Evolutionary conservation across 2,113 vertebrate genomes (phyloP).

Genomic region (Clarias magur): DNA sequence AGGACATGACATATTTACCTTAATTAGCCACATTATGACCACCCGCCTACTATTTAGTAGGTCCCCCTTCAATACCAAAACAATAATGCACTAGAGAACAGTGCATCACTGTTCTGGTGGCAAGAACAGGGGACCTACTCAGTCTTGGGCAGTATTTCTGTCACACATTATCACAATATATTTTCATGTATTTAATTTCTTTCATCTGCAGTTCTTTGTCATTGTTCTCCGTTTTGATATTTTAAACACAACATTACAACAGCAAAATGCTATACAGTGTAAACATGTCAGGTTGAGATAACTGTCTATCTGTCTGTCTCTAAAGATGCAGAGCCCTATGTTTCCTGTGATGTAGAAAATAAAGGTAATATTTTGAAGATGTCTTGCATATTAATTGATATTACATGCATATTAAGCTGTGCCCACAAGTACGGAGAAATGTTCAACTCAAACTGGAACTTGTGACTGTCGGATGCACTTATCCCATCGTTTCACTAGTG

Average conservation of each 20-base stretch:
- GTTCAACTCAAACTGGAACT: no score
- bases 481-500: no score
- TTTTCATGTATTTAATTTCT: neutral
- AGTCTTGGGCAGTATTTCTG: neutral
- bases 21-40: neutral
- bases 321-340: neutral
- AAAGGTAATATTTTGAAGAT: neutral
- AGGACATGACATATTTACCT: neutral
- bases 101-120: no score
- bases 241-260: neutral
- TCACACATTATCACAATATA: no score
- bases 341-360: neutral
- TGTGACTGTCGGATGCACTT: no score
- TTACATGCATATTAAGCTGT: no score
- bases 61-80: no score
- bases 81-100: no score
- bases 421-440: neutral
- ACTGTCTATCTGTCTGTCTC: neutral
- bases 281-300: neutral
- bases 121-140: no score
- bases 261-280: neutral
- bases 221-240: neutral
- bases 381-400: neutral
- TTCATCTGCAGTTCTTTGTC: neutral
- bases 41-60: no score